Base-by-base conservation (phyloP, 2,888 invertebrate genomes). In the Plusia festucae region DNA sequence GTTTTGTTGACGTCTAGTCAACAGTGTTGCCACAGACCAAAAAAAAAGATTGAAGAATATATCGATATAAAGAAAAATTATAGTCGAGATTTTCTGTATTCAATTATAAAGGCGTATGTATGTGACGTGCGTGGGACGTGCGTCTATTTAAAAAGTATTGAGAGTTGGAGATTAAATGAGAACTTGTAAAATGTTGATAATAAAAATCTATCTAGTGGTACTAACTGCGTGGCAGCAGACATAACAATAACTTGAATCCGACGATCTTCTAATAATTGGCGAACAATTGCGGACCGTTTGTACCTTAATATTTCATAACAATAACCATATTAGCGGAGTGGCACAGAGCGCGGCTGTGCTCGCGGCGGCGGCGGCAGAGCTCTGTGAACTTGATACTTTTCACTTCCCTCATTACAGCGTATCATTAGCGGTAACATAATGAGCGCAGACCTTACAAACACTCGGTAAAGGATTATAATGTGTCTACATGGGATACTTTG, bases 321-420 rank as follows among this genome's bases (percentile, higher is more conserved):
- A 18, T 24, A 30, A 49, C 46, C 18, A 46, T 18, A 16, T 18
- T 0, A 15, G 27, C 5, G n/a, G 18, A 16, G 18, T 24, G 18
- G 16, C 9, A 56, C 53, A 61, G 61, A 66, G 52, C 73, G 44
- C 16, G 61, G 40, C 55, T 58, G 52, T 53, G 59, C 55, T 58
- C 30, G 52, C 53, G 59, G 59, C 73, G 78, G 56, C 73, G 73
- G 58, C 54, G 57, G 51, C 53, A 56, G 59, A 78, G 78, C 73
- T 53, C 60, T 73, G 55, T 59, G 60, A 78, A 81, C 79, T 78
- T 78, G 70, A 78, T 81, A 78, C 81, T 78, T 49, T 78, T 68
- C 65, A 30, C 66, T 53, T 62, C 63, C 56, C 67, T 64, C 70
- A 70, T 78, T 81, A 78, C 78, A 66, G 52, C 54, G 55, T 81